phyloP scores from a whole-genome alignment of 2,888 invertebrate species.

The Mechanitis messenoides region DNA sequence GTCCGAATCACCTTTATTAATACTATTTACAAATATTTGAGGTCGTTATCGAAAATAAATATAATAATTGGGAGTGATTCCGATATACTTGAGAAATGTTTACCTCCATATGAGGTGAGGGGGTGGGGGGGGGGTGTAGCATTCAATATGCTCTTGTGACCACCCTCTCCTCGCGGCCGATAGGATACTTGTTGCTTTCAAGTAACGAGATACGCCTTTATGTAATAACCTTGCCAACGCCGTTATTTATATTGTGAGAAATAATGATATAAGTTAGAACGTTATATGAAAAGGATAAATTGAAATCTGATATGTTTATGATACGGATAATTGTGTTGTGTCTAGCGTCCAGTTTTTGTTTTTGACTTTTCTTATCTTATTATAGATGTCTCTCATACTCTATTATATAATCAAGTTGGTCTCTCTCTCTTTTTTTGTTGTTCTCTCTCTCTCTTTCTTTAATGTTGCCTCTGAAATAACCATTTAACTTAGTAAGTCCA shows the following conservation, averaged over 20 bases:
- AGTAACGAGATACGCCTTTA: conserved; percentile 22
- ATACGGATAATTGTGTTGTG: conserved; percentile 1
- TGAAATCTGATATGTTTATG: conserved; percentile 5
- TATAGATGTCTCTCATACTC: neutral
- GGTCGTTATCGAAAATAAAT: conserved; percentile 1
- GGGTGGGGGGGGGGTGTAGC: conserved; percentile 1
- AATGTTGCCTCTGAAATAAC: too few species aligned
- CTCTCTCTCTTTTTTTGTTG: too few species aligned
- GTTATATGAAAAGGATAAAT: conserved; percentile 4
- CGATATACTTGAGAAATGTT: conserved; percentile 14
- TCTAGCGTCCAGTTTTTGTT: neutral
- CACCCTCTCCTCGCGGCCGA: conserved; percentile 25
- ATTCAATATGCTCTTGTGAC: conserved; percentile 19
- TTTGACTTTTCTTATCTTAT: neutral
- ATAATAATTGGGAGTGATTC: conserved; percentile 33
- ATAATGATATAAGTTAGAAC: conserved; percentile 7
- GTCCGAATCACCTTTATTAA: too few species aligned
- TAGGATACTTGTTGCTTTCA: conserved; percentile 21
- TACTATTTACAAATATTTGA: too few species aligned
- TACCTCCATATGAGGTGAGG: conserved; percentile 3
- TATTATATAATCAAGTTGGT: too few species aligned
- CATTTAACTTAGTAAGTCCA: too few species aligned
- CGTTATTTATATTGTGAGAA: conserved; percentile 12
- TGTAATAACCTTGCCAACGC: conserved; percentile 15
- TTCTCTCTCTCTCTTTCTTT: too few species aligned